Evolutionary conservation across 2,113 vertebrate species (phyloP).

Genomic region (Thinocorus orbignyianus): DNA sequence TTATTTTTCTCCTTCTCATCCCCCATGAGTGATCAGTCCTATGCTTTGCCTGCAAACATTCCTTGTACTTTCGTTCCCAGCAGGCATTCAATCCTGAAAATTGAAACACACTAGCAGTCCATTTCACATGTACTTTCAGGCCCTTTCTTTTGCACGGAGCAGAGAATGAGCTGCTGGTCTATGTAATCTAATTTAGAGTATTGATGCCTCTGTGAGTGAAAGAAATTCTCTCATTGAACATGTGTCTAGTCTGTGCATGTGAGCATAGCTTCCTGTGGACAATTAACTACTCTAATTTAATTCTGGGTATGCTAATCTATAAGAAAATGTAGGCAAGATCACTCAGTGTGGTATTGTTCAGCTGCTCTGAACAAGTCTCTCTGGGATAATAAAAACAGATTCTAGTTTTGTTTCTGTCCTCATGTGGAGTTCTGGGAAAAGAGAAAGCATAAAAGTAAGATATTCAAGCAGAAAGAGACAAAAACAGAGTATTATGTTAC

Average conservation of each 20-base stretch:
- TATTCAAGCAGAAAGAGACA: background rate
- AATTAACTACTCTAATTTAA: background rate
- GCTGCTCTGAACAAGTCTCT: background rate
- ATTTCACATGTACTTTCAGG: accelerated
- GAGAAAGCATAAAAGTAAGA: background rate
- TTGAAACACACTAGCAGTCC: background rate
- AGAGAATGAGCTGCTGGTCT: background rate
- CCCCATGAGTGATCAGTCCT: background rate
- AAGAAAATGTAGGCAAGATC: background rate
- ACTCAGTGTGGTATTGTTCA: background rate
- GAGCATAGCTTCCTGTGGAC: background rate
- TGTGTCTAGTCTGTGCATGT: background rate
- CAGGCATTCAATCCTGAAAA: background rate
- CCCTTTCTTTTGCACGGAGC: background rate
- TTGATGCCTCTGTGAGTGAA: background rate
- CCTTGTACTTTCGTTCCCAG: background rate
- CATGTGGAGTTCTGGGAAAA: too few species aligned
- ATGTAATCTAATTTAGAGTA: background rate
- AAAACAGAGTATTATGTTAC: background rate
- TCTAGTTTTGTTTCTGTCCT: background rate
- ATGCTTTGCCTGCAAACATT: background rate
- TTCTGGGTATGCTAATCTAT: background rate
- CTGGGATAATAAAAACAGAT: background rate
- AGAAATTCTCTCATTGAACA: background rate
- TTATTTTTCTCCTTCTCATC: background rate